Evolutionary conservation across 1,140 invertebrate species (phyloP).

Genomic region (Pantala flavescens): DNA sequence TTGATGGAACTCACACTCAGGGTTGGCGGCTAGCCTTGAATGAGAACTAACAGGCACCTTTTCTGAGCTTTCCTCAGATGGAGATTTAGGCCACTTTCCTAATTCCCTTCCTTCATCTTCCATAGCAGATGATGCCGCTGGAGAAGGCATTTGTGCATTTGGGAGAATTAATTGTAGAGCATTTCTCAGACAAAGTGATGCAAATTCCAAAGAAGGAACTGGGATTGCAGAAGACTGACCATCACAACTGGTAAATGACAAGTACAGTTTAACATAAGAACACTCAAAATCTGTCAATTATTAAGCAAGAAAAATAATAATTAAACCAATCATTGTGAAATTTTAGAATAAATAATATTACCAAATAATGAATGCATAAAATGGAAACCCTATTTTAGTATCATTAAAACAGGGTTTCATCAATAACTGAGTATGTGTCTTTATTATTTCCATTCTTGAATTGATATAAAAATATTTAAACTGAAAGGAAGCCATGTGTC

Average conservation of each 20-base stretch:
- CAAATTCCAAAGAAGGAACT: conserved; percentile 81
- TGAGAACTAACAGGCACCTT: not conserved
- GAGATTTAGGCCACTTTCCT: not conserved
- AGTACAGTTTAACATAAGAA: conserved; percentile 1
- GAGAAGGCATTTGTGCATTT: conserved; percentile 16
- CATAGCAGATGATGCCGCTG: not conserved
- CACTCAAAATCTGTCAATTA: not conserved
- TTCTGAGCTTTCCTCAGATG: not conserved
- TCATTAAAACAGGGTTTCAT: no score
- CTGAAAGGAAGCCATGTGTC: no score
- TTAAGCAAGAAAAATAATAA: no score
- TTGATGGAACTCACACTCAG: not conserved
- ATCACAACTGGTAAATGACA: conserved; percentile 34
- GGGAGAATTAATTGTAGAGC: conserved; percentile 52
- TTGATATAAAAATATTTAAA: no score
- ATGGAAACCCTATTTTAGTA: no score
- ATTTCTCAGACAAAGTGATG: conserved; percentile 75
- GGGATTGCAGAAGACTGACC: conserved; percentile 70
- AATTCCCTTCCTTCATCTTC: not conserved
- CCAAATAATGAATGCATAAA: no score
- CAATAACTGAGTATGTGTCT: no score
- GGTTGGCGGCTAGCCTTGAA: not conserved
- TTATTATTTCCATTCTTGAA: no score
- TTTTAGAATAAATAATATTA: no score
- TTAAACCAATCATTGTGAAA: no score